Evolutionary conservation across 2,888 invertebrate genomes (phyloP), one percentile per base, ranked within the genome.

Genomic region (Nudaria mundana): DNA sequence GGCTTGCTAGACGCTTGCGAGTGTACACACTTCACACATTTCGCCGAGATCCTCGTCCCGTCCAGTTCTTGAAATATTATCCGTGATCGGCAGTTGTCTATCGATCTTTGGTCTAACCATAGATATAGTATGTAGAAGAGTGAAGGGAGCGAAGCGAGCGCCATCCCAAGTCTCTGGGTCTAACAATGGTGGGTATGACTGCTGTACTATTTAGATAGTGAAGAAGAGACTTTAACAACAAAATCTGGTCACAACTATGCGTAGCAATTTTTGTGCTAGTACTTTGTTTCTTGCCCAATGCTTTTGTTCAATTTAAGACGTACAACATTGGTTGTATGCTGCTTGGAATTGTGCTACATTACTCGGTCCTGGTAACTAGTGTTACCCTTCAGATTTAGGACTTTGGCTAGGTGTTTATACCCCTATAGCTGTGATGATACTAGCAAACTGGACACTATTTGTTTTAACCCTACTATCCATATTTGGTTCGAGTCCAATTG

Each of bases 331-430:
- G 74, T 2, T 94, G 94, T 61, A 82, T 90, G 66, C 56, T 90
- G 5, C 71, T 91, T 0, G 93, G 93, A 1, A 89, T 91, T 5
- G 56, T 89, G 4, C 63, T 93, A 8, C 94, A 94, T 63, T 94
- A 93, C 64, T 90, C 92, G 8, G 89, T 93, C 15, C 78, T 12
- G 77, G 81, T 26, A 67, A 81, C 20, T 85, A 90, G 67, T 90
- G 92, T 66, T 89, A 91, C 61, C 91, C 91, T 18, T 80, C 87
- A 10, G 91, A 89, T 1, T 65, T 90, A 12, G 80, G 82, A 14
- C 71, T 91, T 10, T 91, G 91, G 81, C 62, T 91, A 23, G 80
- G 91, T 8, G 82, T 92, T 12, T 84, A 91, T 37, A 66, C 89
- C 5, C 92, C 92, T 0, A 82, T 91, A 20, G 76, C 76, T 25